Evolutionary conservation across 2,797 vertebrate genomes (phyloP).

Genomic region (Acanthiza pusilla): DNA sequence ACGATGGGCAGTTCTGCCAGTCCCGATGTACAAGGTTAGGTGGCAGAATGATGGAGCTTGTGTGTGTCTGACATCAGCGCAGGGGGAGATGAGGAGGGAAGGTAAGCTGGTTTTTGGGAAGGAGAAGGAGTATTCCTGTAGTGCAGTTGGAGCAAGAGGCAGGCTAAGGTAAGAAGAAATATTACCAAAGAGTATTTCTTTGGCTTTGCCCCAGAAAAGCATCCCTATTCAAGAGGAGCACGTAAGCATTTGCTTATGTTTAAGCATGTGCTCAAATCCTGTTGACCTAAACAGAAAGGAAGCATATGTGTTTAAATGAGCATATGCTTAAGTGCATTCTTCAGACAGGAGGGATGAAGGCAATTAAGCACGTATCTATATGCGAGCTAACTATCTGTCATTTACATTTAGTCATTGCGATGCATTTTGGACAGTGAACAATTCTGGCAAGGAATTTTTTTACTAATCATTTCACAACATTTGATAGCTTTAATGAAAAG

Average conservation of each 20-base stretch:
- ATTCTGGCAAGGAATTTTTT: slow-evolving; percentile 40
- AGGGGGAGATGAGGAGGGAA: neutral
- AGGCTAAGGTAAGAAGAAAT: neutral
- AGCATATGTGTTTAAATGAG: slow-evolving; percentile 57
- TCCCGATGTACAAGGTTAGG: neutral
- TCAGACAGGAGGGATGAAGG: slow-evolving; percentile 45
- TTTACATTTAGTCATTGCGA: slow-evolving; percentile 30
- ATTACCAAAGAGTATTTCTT: neutral
- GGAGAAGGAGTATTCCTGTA: neutral
- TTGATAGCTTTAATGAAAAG: slow-evolving; percentile 46
- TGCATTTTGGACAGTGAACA: slow-evolving; percentile 50
- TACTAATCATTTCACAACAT: slow-evolving; percentile 18
- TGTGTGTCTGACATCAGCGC: neutral
- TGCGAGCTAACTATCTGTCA: slow-evolving; percentile 53
- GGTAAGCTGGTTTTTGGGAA: neutral
- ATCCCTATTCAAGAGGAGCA: neutral
- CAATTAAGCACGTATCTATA: slow-evolving; percentile 48
- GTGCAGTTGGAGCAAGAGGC: neutral
- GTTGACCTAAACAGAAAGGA: slow-evolving; percentile 45
- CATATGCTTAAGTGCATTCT: slow-evolving; percentile 50
- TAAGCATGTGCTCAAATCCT: slow-evolving; percentile 28
- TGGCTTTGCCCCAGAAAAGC: neutral
- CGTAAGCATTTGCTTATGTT: slow-evolving; percentile 44
- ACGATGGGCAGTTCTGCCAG: accelerated
- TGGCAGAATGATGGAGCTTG: neutral